phyloP scores from a whole-genome alignment of 1,140 invertebrate species.

The Aphaenogaster floridana region DNA sequence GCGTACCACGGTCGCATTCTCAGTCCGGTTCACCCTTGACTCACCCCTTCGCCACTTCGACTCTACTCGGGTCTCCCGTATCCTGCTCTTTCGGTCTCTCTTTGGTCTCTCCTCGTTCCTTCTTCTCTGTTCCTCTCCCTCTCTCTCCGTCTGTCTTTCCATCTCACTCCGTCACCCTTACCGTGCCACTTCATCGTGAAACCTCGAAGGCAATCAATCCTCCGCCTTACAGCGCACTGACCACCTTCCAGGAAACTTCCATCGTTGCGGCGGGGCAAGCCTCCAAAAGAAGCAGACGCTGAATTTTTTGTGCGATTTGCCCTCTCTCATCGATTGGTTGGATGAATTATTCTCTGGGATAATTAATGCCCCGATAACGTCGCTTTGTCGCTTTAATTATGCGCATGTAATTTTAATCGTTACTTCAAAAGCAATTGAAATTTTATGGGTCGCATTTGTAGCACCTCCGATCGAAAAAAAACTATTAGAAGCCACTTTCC shows the following conservation, averaged over 20 bases:
- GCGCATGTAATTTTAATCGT: slow-evolving; percentile 60
- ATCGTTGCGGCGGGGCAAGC: slow-evolving; percentile 53
- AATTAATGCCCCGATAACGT: slow-evolving; percentile 58
- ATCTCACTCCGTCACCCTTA: slow-evolving; percentile 59
- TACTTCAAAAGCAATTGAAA: slow-evolving; percentile 34
- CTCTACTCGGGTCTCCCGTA: slow-evolving; percentile 74
- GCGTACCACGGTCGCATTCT: slow-evolving; percentile 75
- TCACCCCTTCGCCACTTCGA: slow-evolving; percentile 67
- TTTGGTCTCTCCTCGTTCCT: slow-evolving; percentile 47
- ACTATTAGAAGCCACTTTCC: background rate
- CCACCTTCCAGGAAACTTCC: slow-evolving; percentile 80
- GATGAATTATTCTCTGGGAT: slow-evolving; percentile 55
- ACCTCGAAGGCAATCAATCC: slow-evolving; percentile 86
- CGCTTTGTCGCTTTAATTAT: slow-evolving; percentile 59
- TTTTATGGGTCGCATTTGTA: slow-evolving; percentile 25
- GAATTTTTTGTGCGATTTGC: slow-evolving; percentile 65
- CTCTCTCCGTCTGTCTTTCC: slow-evolving; percentile 64
- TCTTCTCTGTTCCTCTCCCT: slow-evolving; percentile 38
- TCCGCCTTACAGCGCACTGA: slow-evolving; percentile 86
- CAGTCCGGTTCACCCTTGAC: slow-evolving; percentile 75
- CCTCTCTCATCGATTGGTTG: slow-evolving; percentile 55
- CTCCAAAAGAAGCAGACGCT: slow-evolving; percentile 59
- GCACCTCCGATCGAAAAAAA: background rate
- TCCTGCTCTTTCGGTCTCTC: slow-evolving; percentile 78
- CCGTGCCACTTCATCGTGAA: slow-evolving; percentile 75